Conservation (phyloP, 2,797 vertebrate genomes). For the Fringilla coelebs region DNA sequence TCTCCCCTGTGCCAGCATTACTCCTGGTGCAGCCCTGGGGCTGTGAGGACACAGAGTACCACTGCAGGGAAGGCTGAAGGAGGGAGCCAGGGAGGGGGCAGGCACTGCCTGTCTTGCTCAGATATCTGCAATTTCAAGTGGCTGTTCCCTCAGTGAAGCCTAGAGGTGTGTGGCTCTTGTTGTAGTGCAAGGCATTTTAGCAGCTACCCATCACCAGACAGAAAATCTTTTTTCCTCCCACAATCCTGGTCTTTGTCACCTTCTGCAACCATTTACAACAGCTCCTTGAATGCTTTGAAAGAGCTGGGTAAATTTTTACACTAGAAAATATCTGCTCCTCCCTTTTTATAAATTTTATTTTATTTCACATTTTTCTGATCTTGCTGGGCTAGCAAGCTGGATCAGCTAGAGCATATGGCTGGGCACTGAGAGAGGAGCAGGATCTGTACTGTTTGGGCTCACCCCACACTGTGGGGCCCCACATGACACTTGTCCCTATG, state of each 20-base stretch:
- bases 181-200: background rate
- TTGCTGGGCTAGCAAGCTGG: background rate
- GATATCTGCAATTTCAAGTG: background rate
- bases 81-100: background rate
- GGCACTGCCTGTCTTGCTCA: background rate
- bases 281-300: background rate
- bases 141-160: background rate
- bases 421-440: background rate
- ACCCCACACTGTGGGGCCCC: background rate
- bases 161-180: background rate
- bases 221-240: background rate
- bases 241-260: background rate
- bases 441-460: background rate
- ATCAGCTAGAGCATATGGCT: background rate
- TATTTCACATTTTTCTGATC: background rate
- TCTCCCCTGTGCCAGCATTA: background rate
- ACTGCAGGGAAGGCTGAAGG: background rate
- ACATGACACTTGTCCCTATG: background rate
- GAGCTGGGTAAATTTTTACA: background rate
- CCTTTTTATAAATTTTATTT: background rate
- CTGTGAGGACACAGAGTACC: background rate
- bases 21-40: background rate
- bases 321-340: background rate
- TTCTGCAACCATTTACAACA: background rate
- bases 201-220: background rate